Conservation (phyloP, 2,113 vertebrate species). For the Lepus americanus region DNA sequence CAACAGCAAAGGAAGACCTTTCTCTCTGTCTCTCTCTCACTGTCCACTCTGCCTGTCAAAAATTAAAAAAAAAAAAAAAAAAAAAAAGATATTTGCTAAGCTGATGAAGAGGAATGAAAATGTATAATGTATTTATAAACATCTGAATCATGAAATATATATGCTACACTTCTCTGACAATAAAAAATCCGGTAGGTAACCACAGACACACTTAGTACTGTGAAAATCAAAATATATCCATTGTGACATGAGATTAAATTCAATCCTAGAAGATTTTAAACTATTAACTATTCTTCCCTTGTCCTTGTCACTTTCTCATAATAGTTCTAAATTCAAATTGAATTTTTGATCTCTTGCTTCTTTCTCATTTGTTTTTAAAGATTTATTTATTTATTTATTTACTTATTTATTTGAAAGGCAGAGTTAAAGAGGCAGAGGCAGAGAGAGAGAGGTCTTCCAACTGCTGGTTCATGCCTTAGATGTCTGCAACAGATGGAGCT, state of each 20-base stretch:
- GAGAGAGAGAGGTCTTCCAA: too few species aligned
- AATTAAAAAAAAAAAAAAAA: too few species aligned
- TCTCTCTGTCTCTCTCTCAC: too few species aligned
- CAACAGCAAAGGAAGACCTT: too few species aligned
- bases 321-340: background rate
- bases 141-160: constrained; percentile 29
- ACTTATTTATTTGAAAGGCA: too few species aligned
- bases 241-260: constrained; percentile 6
- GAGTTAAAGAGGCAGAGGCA: too few species aligned
- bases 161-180: constrained; percentile 18
- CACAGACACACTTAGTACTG: constrained; percentile 27
- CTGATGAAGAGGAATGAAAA: constrained; percentile 48
- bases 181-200: constrained; percentile 11
- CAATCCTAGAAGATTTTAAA: constrained; percentile 17
- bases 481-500: too few species aligned
- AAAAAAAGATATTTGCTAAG: background rate
- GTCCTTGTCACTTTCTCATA: constrained; percentile 20
- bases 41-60: too few species aligned
- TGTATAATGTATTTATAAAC: constrained; percentile 29
- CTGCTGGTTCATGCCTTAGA: too few species aligned
- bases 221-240: constrained; percentile 16
- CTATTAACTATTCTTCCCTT: constrained; percentile 30
- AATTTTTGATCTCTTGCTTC: constrained; percentile 41
- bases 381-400: too few species aligned
- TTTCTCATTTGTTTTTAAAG: background rate